These are phyloP conservation scores for Pelodiscus sinensis DNA, from an alignment of 2,113 vertebrate species.

Conservation along the genomic window DNA sequence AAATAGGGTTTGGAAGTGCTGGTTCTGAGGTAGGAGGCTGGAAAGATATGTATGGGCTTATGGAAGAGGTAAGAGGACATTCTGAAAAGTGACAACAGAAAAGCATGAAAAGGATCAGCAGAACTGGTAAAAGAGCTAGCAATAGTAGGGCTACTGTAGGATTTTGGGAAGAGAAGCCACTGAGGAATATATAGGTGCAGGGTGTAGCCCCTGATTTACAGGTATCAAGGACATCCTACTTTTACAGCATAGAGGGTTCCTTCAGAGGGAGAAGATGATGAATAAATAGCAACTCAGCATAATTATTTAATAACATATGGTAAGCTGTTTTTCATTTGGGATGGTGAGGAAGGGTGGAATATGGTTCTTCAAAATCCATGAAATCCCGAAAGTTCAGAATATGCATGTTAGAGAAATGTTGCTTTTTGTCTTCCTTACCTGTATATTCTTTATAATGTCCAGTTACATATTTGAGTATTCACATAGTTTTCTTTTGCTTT, in stretches of 20 bases:
- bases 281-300: neutral
- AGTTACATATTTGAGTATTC: neutral
- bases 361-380: neutral
- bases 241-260: neutral
- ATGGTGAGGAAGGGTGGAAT: neutral
- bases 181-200: neutral
- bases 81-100: neutral
- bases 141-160: neutral
- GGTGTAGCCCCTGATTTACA: neutral
- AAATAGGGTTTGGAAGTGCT: neutral
- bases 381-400: neutral
- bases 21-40: neutral
- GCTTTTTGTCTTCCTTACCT: neutral
- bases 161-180: neutral
- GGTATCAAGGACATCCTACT: neutral
- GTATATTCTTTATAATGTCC: neutral
- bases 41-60: neutral
- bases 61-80: neutral
- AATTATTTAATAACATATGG: rapidly evolving
- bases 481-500: neutral
- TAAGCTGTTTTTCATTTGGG: neutral
- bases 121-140: neutral
- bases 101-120: neutral
- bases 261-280: neutral
- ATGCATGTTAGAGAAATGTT: rapidly evolving